Percentiles rank a stretch among this genome's conserved stretches.
These are phyloP conservation scores for Pegoplata infirma DNA, from an alignment of 2,888 invertebrate species.

Conservation along the genomic window DNA sequence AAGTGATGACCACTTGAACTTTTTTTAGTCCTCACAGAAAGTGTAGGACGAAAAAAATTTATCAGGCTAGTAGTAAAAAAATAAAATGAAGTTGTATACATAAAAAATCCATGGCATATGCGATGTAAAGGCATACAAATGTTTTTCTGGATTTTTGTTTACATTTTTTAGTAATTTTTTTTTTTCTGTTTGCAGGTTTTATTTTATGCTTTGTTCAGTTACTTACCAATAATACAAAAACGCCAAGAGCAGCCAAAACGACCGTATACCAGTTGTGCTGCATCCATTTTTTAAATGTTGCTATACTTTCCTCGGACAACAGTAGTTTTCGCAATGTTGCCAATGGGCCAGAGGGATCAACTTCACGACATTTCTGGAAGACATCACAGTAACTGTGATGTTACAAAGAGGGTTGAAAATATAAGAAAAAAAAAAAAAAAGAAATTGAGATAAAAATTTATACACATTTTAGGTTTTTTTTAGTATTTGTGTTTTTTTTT, in stretches of 20 bases:
- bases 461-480: constrained; percentile 21
- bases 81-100: neutral
- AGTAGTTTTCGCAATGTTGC: constrained; percentile 92
- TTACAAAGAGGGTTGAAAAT: neutral
- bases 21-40: constrained; percentile 7
- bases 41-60: neutral
- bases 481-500: no score
- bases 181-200: neutral
- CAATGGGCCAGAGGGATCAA: constrained; percentile 94
- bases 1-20: constrained; percentile 50
- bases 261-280: constrained; percentile 95
- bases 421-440: constrained; percentile 27
- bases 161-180: neutral
- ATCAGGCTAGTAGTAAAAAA: constrained; percentile 27
- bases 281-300: constrained; percentile 92
- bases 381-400: constrained; percentile 82
- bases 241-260: constrained; percentile 85
- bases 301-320: constrained; percentile 92
- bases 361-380: constrained; percentile 90
- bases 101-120: constrained; percentile 6
- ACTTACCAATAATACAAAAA: constrained; percentile 90
- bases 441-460: constrained; percentile 42
- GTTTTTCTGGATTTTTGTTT: constrained; percentile 6
- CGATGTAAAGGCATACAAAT: neutral
- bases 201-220: neutral